These are phyloP conservation scores for Tenthredo scrophulariae DNA, from an alignment of 2,888 invertebrate genomes.

Conservation along the genomic window DNA sequence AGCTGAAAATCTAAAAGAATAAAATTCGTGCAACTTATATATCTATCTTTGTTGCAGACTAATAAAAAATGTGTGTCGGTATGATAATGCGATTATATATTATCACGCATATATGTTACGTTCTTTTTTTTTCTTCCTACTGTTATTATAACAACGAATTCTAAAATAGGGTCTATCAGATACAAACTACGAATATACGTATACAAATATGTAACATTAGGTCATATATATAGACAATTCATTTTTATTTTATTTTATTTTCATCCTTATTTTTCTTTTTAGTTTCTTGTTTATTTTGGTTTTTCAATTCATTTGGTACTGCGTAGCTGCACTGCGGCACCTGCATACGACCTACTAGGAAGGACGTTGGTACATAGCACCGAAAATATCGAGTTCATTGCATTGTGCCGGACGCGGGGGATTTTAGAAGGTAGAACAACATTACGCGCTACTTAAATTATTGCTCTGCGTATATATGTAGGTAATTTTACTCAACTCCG, in stretches of 20 bases:
- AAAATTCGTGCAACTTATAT: background rate
- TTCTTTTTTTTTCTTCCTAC: background rate
- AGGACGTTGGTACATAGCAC: constrained; percentile 39
- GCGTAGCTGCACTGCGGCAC: constrained; percentile 18
- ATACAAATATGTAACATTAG: too few species aligned
- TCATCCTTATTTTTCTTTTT: background rate
- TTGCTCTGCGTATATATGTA: background rate
- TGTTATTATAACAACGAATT: background rate
- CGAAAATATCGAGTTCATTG: constrained; percentile 22
- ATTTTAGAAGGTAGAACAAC: constrained; percentile 4
- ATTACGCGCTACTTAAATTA: background rate
- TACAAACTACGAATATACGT: background rate
- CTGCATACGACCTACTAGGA: constrained; percentile 26
- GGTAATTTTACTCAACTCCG: background rate
- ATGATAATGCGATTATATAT: constrained; percentile 4
- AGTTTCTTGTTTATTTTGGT: background rate
- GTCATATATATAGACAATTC: background rate
- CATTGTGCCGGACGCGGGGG: background rate
- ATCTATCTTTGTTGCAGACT: background rate
- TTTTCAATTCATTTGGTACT: background rate
- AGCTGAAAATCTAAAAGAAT: background rate
- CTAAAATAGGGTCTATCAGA: background rate
- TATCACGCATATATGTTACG: background rate
- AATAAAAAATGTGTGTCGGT: background rate
- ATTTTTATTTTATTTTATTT: background rate